Evolutionary conservation across 64 coral and sea anemone genomes (phyloP), one percentile per base, ranked within the genome.

Genomic region (Montipora foliosa): DNA sequence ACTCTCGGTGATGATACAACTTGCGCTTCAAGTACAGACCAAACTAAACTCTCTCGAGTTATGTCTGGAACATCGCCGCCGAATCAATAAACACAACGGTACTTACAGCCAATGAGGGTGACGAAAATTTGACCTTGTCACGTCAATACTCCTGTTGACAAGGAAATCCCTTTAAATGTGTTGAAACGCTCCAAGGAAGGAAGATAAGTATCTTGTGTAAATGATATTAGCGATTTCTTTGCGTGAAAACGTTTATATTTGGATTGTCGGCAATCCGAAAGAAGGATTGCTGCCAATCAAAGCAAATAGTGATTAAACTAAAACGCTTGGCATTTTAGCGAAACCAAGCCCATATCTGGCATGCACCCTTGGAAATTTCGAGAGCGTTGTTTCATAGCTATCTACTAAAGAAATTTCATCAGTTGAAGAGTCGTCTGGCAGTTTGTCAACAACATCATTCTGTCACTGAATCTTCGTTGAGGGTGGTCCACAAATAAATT

Each of bases 261-360:
- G 53, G 53, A 57, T 57, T 57, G 6, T 11, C 6, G 6, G 53
- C 53, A 57, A 11, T 57, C 53, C 11, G 11, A 57, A 8, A 57
- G 11, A 8, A 57, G 53, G 37, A 37, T 37, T 37, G 37, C 37
- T 37, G 37, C 37, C 37, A 37, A 37, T 37, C 37, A 57, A 8
- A 57, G 53, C 53, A 57, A 8, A 11, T 57, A 11, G 6, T 11
- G 6, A 57, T 11, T 11, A 12, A 14, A 14, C 53, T 25, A 84
- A 17, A 17, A 15, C 58, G 24, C 58, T 66, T 64, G 4, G 62
- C 21, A 64, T 83, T 67, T 83, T 69, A 24, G 2, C 29, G 44
- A 16, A 84, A 68, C 81, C 81, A 68, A 84, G 81, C 81, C 81
- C 81, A 24, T 5, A 6, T 10, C 20, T n/a, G 72, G 72, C 10